Base-by-base conservation (phyloP, 2,113 vertebrate species). In the Alligator mississippiensis region DNA sequence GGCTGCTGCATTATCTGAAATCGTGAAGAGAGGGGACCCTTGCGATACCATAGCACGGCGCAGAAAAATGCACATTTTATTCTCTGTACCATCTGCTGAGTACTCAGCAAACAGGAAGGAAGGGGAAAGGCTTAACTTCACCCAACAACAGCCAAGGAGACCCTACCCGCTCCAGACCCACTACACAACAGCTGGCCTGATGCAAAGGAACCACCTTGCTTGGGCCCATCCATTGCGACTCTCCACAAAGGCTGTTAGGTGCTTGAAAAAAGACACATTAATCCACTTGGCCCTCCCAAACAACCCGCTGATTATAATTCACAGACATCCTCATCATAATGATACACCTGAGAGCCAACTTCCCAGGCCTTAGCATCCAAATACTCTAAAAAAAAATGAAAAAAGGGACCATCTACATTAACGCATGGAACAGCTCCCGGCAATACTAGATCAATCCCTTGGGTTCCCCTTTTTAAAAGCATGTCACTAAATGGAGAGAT, bases 151-250 rank as follows among this genome's bases (percentile, higher is more conserved):
- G 1, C 28, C 9, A 64, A 84, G 82, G 80, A 84, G 75, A 94
- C 84, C 93, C 90, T 82, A 58, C 87, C 83, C 90, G 79, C 25
- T 82, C 87, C 74, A 62, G 75, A 19, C 82, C 55, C 47, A 9
- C 82, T 66, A 58, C 59, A 96, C 0, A 5, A 75, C 85, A 91
- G 88, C 18, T 83, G 68, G 93, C 90, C 90, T 91, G 94, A 88
- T 90, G 94, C 95, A 93, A 96, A 96, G 90, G 93, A 95, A 80
- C 93, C 94, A 93, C 94, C 95, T 81, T 15, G 96, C 94, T 92
- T 12, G 3, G 30, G 58, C 82, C 88, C 87, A 94, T 96, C 87
- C 19, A 90, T 91, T 34, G 34, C 34, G 34, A 34, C 34, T 34
- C 34, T 34, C 34, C 34, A 34, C 34, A 34, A 34, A 34, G 34